A percentile compares a stretch with the other conserved stretches of the same genome.
Evolutionary conservation across 2,888 invertebrate species (phyloP).

Genomic region (Alviniconcha strummeri): DNA sequence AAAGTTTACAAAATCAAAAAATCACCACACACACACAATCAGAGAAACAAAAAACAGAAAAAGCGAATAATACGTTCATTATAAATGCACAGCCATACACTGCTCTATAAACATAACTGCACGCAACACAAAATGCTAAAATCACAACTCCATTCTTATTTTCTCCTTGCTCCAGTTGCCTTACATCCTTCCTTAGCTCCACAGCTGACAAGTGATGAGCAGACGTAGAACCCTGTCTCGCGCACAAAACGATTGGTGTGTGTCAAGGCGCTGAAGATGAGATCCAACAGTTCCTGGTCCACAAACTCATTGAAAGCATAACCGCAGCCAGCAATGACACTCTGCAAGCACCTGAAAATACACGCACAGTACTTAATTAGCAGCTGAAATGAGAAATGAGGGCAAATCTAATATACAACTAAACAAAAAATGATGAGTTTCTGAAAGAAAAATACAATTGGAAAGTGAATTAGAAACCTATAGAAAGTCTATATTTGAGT

Average conservation of each 20-base stretch:
- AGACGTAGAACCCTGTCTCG: slow-evolving; percentile 76
- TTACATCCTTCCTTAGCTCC: slow-evolving; percentile 59
- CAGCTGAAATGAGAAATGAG: not conserved
- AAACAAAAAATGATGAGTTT: too few species aligned
- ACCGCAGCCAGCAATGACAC: slow-evolving; percentile 75
- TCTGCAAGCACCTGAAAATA: slow-evolving; percentile 73
- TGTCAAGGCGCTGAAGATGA: slow-evolving; percentile 74
- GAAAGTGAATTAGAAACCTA: not conserved
- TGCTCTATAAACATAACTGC: too few species aligned
- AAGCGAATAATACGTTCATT: too few species aligned
- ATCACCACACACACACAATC: not conserved
- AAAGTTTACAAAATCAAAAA: too few species aligned
- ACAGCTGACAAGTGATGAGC: slow-evolving; percentile 73
- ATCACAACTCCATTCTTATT: too few species aligned
- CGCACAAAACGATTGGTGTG: slow-evolving; percentile 77
- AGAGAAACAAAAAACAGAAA: not conserved
- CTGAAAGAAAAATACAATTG: too few species aligned
- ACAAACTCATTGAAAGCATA: slow-evolving; percentile 72
- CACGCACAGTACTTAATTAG: not conserved
- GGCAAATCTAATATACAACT: too few species aligned
- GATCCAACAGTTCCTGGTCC: slow-evolving; percentile 74
- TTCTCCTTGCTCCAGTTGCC: not conserved
- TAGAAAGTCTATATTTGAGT: too few species aligned
- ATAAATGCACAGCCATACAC: too few species aligned
- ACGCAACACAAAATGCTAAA: too few species aligned